Evolutionary conservation across 1,140 invertebrate genomes (phyloP).

Genomic region (Mycetomoellerius zeteki): DNA sequence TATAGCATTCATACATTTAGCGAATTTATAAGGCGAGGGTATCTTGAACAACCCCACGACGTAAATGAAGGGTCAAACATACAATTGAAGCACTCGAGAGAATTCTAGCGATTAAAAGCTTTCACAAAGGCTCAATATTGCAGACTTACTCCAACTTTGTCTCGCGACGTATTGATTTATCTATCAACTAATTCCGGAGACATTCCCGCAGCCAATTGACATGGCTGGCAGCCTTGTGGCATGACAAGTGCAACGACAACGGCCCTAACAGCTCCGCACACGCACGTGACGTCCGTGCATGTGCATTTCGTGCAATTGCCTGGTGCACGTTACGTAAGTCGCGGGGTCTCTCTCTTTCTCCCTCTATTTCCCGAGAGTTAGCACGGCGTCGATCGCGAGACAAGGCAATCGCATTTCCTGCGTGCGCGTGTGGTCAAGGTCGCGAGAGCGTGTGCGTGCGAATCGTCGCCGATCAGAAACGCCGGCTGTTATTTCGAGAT

Average conservation of each 20-base stretch:
- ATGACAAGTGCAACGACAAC: constrained; percentile 28
- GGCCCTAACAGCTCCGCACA: constrained; percentile 5
- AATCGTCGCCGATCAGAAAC: constrained; percentile 1
- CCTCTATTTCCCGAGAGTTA: not conserved
- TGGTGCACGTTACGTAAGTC: constrained; percentile 69
- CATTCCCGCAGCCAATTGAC: constrained; percentile 26
- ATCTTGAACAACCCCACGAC: no score
- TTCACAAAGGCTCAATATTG: not conserved
- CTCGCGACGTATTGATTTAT: constrained; percentile 3
- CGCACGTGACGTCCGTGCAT: constrained; percentile 48
- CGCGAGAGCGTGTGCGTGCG: constrained; percentile 47
- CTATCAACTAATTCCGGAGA: not conserved
- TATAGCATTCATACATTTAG: no score
- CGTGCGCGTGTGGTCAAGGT: constrained; percentile 73
- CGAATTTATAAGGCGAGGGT: no score
- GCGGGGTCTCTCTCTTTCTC: not conserved
- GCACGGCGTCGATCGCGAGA: constrained; percentile 48
- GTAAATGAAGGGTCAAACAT: not conserved
- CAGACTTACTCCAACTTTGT: not conserved
- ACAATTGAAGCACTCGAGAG: not conserved
- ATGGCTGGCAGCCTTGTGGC: constrained; percentile 14
- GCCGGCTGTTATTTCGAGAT: constrained; percentile 44
- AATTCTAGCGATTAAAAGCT: not conserved
- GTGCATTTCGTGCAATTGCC: constrained; percentile 69
- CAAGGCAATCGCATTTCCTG: constrained; percentile 73